A percentile compares a stretch with the other conserved stretches of the same genome.
Conservation (phyloP, 2,888 invertebrate species). For the Rhingia campestris region DNA sequence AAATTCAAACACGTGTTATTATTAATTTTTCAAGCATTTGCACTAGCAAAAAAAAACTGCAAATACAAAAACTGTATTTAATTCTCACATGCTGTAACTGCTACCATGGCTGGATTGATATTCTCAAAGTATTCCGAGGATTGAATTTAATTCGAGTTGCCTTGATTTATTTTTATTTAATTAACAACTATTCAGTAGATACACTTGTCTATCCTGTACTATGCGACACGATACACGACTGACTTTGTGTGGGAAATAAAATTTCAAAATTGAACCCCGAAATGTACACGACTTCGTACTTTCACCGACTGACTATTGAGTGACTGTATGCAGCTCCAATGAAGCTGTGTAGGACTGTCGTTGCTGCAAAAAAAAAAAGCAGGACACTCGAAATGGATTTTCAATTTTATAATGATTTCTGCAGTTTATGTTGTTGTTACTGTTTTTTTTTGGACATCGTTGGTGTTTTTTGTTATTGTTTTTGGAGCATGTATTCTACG, state of each 20-base stretch:
- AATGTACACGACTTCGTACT: conserved; percentile 65
- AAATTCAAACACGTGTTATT: too few species aligned
- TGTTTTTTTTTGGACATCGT: conserved; percentile 30
- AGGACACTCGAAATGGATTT: conserved; percentile 70
- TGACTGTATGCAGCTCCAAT: conserved; percentile 36
- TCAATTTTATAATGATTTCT: conserved; percentile 67
- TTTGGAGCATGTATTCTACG: conserved; percentile 49
- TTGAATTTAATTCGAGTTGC: conserved; percentile 26
- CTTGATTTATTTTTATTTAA: not conserved
- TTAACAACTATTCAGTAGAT: conserved; percentile 39
- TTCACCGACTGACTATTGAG: conserved; percentile 63
- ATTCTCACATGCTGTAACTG: conserved; percentile 66
- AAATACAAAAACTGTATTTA: not conserved
- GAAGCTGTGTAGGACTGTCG: conserved; percentile 46
- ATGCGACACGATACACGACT: conserved; percentile 21
- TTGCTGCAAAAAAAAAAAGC: conserved; percentile 17
- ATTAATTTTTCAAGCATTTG: too few species aligned
- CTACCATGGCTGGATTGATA: conserved; percentile 46
- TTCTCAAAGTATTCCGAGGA: conserved; percentile 11
- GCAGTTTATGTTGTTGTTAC: conserved; percentile 21
- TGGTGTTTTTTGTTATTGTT: conserved; percentile 18
- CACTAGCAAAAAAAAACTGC: too few species aligned
- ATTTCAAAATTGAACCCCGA: conserved; percentile 39
- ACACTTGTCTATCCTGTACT: conserved; percentile 14
- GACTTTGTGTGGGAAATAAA: conserved; percentile 53